phyloP scores from a whole-genome alignment of 2,888 invertebrate genomes.

The Dichetophora obliterata region DNA sequence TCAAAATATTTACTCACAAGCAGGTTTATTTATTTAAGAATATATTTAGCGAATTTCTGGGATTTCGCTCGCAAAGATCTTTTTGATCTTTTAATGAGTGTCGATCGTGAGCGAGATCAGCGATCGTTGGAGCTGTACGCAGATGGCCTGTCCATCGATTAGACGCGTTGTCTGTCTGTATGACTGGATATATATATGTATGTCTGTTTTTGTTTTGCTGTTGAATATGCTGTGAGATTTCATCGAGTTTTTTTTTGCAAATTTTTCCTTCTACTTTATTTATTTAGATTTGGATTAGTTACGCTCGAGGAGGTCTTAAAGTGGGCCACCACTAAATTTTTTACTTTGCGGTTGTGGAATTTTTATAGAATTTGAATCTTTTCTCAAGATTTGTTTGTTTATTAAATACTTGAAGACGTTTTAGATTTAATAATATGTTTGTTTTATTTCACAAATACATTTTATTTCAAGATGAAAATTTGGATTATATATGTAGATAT shows the following conservation, averaged over 20 bases:
- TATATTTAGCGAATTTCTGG: conserved; percentile 51
- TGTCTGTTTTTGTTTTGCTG: conserved; percentile 41
- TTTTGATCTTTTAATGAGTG: conserved; percentile 41
- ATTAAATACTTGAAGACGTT: conserved; percentile 12
- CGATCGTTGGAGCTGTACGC: background rate
- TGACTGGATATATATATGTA: no score
- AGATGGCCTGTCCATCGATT: conserved; percentile 29
- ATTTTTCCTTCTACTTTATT: conserved; percentile 49
- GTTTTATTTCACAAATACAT: conserved; percentile 17
- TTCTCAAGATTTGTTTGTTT: conserved; percentile 32
- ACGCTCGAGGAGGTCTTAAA: conserved; percentile 47
- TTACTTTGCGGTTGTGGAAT: conserved; percentile 17
- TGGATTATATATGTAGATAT: background rate
- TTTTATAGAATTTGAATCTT: conserved; percentile 17
- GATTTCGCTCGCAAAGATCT: conserved; percentile 33
- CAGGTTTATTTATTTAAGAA: conserved; percentile 58
- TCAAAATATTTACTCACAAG: conserved; percentile 55
- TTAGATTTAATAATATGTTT: conserved; percentile 17
- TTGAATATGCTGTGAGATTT: conserved; percentile 43
- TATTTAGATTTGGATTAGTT: conserved; percentile 55
- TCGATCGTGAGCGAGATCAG: conserved; percentile 5
- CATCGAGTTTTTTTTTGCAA: conserved; percentile 40
- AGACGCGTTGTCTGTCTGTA: background rate
- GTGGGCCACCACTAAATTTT: background rate
- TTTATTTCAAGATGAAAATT: background rate